phyloP scores from a whole-genome alignment of 2,797 vertebrate species.

The Crenuchus spilurus region DNA sequence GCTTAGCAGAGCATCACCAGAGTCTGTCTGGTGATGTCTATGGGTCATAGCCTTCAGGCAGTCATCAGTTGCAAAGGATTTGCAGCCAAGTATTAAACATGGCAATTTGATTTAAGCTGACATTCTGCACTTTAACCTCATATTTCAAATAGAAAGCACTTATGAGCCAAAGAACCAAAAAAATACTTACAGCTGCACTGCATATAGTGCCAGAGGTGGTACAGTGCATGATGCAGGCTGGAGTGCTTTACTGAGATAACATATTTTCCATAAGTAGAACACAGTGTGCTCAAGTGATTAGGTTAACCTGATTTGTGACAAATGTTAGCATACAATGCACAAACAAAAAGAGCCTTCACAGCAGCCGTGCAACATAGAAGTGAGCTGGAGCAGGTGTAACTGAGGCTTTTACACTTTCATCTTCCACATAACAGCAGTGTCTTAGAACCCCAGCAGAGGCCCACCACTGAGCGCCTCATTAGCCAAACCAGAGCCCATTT shows the following conservation, averaged over 20 bases:
- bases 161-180: not conserved
- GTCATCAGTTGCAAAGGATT: not conserved
- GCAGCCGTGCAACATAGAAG: not conserved
- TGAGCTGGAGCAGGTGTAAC: constrained; percentile 4
- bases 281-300: constrained; percentile 17
- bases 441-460: constrained; percentile 7
- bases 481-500: constrained; percentile 53
- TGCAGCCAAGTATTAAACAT: not conserved
- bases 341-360: not conserved
- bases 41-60: not conserved
- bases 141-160: not conserved
- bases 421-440: constrained; percentile 6
- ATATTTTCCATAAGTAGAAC: constrained; percentile 20
- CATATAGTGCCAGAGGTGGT: not conserved
- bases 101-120: not conserved
- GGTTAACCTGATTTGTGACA: constrained; percentile 27
- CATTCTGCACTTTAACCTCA: not conserved
- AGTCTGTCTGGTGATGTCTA: not conserved
- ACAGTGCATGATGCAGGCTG: not conserved
- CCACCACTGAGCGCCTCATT: constrained; percentile 63
- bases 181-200: constrained; percentile 1
- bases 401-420: constrained; percentile 19
- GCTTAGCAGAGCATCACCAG: not conserved
- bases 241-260: constrained; percentile 1
- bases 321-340: constrained; percentile 1